phyloP scores from a whole-genome alignment of 2,113 vertebrate genomes.

The Macquaria ambigua region DNA sequence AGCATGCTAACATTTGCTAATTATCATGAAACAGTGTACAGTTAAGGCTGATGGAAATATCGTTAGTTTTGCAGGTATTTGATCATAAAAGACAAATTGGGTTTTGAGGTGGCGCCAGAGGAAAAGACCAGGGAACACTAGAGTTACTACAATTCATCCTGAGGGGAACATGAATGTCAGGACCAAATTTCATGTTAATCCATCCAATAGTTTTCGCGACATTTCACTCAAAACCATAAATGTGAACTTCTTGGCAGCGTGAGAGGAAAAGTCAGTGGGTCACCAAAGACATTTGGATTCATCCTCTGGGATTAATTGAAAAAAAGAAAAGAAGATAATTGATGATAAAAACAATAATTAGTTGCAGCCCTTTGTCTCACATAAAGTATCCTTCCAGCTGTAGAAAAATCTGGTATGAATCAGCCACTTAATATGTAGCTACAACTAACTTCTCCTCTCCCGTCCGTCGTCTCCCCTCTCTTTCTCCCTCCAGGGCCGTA shows the following conservation, averaged over 20 bases:
- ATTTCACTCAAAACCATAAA: not conserved
- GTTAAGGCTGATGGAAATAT: not conserved
- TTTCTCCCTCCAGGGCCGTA: conserved; percentile 89
- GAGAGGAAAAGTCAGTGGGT: not conserved
- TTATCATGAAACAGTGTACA: not conserved
- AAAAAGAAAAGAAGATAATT: too few relatives aligned
- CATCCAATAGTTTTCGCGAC: not conserved
- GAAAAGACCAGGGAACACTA: not conserved
- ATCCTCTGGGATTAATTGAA: not conserved
- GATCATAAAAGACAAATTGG: not conserved
- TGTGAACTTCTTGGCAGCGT: not conserved
- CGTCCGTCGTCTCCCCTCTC: not conserved
- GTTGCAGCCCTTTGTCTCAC: too few relatives aligned
- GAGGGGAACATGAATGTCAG: not conserved
- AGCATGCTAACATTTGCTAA: not conserved
- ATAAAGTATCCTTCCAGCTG: not conserved
- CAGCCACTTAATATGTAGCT: not conserved
- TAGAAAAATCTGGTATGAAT: conserved; percentile 8
- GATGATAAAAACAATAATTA: too few relatives aligned
- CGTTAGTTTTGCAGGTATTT: not conserved
- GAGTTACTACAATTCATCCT: not conserved
- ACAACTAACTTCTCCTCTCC: not conserved
- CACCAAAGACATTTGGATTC: not conserved
- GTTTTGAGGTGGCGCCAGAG: too few relatives aligned
- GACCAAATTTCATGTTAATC: not conserved